Evolutionary conservation across 1,140 invertebrate genomes (phyloP).

Genomic region (Zaprionus lachaisei): DNA sequence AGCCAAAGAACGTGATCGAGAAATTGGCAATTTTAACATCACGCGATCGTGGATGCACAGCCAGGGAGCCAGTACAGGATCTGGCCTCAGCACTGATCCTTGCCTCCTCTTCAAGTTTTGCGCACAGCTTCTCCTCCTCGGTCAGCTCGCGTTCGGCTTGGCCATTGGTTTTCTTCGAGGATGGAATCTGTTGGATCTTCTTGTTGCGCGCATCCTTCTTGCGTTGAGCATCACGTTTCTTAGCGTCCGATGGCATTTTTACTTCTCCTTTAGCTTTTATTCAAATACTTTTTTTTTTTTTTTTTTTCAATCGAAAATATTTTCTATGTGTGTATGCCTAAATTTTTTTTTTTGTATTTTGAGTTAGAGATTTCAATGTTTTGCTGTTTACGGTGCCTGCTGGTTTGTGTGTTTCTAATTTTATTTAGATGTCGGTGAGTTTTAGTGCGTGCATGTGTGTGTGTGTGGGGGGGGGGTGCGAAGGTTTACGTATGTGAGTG

Average conservation of each 20-base stretch:
- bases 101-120: constrained; percentile 95
- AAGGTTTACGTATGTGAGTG: background rate
- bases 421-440: background rate
- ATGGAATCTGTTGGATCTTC: constrained; percentile 86
- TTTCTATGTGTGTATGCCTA: constrained; percentile 33
- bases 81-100: constrained; percentile 96
- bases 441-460: background rate
- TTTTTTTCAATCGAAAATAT: constrained; percentile 24
- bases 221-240: constrained; percentile 98
- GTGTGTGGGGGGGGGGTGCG: background rate
- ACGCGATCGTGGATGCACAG: constrained; percentile 96
- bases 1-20: constrained; percentile 99
- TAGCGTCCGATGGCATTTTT: constrained; percentile 86
- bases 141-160: constrained; percentile 84
- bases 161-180: constrained; percentile 78
- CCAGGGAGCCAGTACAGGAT: constrained; percentile 96
- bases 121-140: constrained; percentile 91
- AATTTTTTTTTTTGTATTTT: constrained; percentile 1
- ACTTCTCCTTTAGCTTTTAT: background rate
- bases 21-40: constrained; percentile 99
- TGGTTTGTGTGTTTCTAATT: background rate
- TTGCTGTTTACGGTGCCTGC: background rate
- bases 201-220: constrained; percentile 96
- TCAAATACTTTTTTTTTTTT: background rate
- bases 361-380: constrained; percentile 11